phyloP scores from a whole-genome alignment of 2,888 invertebrate genomes.

The Chrysotoxum bicinctum region DNA sequence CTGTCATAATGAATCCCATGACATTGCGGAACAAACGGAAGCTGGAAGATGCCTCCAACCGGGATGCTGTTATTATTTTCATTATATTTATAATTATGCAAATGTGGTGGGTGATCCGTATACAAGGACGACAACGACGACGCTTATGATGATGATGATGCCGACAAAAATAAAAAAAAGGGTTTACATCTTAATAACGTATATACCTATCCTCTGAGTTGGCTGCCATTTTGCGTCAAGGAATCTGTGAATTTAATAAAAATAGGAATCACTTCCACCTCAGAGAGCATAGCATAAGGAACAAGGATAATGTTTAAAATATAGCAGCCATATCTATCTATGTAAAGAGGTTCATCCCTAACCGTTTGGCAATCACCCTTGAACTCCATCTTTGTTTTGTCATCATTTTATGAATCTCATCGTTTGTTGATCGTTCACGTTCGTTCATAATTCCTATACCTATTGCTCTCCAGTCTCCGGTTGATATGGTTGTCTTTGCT shows the following conservation, averaged over 20 bases:
- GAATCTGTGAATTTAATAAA: slow-evolving; percentile 63
- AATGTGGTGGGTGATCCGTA: slow-evolving; percentile 72
- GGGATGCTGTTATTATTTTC: slow-evolving; percentile 66
- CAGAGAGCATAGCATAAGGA: background rate
- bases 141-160: slow-evolving; percentile 3
- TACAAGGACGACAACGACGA: slow-evolving; percentile 38
- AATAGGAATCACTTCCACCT: slow-evolving; percentile 37
- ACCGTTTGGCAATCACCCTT: slow-evolving; percentile 51
- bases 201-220: slow-evolving; percentile 31
- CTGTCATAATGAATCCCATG: slow-evolving; percentile 69
- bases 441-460: slow-evolving; percentile 15
- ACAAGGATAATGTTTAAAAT: slow-evolving; percentile 15
- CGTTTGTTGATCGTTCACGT: slow-evolving; percentile 36
- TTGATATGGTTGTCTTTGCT: slow-evolving; percentile 35
- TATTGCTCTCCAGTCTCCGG: too few species aligned
- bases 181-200: slow-evolving; percentile 67
- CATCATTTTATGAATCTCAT: slow-evolving; percentile 34
- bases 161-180: slow-evolving; percentile 48
- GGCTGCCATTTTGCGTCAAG: slow-evolving; percentile 72
- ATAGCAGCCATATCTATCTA: background rate
- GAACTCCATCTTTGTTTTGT: slow-evolving; percentile 61
- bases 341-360: slow-evolving; percentile 25
- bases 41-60: slow-evolving; percentile 44
- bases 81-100: slow-evolving; percentile 72
- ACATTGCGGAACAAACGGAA: slow-evolving; percentile 67